Conservation (phyloP, 2,888 invertebrate genomes). For the Atrina japonica region DNA sequence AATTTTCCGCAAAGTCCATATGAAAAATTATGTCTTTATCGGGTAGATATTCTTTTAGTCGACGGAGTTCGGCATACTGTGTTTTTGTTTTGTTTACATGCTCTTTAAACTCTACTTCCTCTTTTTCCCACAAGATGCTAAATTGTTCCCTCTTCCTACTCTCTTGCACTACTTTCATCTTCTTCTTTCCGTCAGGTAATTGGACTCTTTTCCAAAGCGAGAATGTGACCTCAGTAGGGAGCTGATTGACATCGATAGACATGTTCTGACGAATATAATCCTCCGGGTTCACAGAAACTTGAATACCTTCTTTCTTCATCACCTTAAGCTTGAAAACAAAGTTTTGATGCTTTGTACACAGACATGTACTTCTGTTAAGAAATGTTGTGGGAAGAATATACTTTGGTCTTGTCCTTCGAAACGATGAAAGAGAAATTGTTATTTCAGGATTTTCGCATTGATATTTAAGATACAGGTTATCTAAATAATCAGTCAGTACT, state of each 20-base stretch:
- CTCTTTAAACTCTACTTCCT: slow-evolving; percentile 44
- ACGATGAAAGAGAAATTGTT: slow-evolving; percentile 37
- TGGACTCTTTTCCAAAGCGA: slow-evolving; percentile 25
- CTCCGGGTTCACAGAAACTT: slow-evolving; percentile 45
- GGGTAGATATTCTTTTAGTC: slow-evolving; percentile 41
- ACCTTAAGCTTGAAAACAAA: slow-evolving; percentile 36
- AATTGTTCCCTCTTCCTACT: neutral
- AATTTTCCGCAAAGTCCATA: slow-evolving; percentile 56
- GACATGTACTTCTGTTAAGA: slow-evolving; percentile 39
- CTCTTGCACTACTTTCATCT: slow-evolving; percentile 27
- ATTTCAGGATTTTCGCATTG: slow-evolving; percentile 38
- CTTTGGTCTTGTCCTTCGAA: slow-evolving; percentile 43
- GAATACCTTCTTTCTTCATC: slow-evolving; percentile 30
- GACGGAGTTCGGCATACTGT: slow-evolving; percentile 46
- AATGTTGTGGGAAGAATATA: slow-evolving; percentile 32
- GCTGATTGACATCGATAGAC: neutral
- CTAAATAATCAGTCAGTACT: slow-evolving; percentile 49
- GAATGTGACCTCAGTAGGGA: slow-evolving; percentile 9
- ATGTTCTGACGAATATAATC: slow-evolving; percentile 10
- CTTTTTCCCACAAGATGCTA: slow-evolving; percentile 21
- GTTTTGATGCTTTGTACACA: slow-evolving; percentile 48
- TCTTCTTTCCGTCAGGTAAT: slow-evolving; percentile 11
- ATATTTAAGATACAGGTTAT: slow-evolving; percentile 31
- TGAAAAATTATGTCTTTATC: slow-evolving; percentile 42
- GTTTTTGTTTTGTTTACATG: slow-evolving; percentile 42